These are phyloP conservation scores for Bungarus multicinctus DNA, from an alignment of 2,113 vertebrate genomes.

Conservation along the genomic window DNA sequence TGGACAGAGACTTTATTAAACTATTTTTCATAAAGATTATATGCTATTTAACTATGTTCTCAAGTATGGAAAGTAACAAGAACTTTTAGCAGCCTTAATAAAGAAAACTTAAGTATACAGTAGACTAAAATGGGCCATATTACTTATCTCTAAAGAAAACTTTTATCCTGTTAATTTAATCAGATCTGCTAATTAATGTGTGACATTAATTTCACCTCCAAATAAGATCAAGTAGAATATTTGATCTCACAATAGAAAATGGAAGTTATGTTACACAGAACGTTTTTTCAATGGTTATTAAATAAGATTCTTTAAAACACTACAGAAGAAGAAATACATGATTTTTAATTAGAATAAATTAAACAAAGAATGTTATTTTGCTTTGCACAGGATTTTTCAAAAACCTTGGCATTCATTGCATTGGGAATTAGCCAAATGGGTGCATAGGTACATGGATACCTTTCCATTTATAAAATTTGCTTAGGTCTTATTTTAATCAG, in stretches of 20 bases:
- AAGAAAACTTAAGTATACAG: constrained; percentile 44
- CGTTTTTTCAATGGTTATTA: constrained; percentile 4
- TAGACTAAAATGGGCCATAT: constrained; percentile 66
- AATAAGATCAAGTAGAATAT: constrained; percentile 43
- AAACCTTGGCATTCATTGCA: neutral
- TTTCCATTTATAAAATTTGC: neutral
- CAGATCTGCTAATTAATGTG: constrained; percentile 67
- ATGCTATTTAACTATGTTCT: neutral
- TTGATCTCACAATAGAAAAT: constrained; percentile 34
- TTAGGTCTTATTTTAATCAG: neutral
- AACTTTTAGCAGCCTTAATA: constrained; percentile 59
- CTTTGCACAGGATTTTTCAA: neutral
- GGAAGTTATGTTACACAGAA: constrained; percentile 41
- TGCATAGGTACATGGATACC: rapidly evolving
- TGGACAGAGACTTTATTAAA: neutral
- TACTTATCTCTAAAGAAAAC: constrained; percentile 56
- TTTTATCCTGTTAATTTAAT: constrained; percentile 64
- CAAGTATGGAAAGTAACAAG: neutral
- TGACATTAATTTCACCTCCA: constrained; percentile 65
- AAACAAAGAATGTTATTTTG: neutral
- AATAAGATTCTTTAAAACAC: neutral
- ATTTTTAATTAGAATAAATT: constrained; percentile 27
- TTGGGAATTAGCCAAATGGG: neutral
- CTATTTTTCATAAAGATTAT: neutral
- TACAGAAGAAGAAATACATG: constrained; percentile 3